phyloP scores from a whole-genome alignment of 1,140 invertebrate species.

The Venustaconcha ellipsiformis region DNA sequence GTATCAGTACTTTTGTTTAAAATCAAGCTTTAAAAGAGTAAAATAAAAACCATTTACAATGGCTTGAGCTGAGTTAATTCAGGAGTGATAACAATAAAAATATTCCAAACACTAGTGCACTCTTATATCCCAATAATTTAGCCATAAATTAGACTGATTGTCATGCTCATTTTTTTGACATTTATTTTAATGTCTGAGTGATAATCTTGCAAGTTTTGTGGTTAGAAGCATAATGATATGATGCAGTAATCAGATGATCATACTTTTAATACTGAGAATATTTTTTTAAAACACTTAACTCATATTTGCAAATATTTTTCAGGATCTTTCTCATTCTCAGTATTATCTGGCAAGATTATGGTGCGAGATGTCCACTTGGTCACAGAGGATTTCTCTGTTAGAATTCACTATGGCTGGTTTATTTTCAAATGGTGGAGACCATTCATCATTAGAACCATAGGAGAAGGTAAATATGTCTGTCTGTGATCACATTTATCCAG shows the following conservation, averaged over 20 bases:
- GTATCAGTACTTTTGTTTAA: no score
- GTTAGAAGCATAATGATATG: not conserved
- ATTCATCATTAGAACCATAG: slow-evolving; percentile 94
- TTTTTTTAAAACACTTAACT: not conserved
- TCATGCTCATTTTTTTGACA: not conserved
- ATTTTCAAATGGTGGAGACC: slow-evolving; percentile 97
- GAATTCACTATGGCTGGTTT: slow-evolving; percentile 96
- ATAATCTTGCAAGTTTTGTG: not conserved
- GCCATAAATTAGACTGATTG: not conserved
- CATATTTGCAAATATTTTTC: slow-evolving; percentile 39
- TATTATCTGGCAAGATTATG: slow-evolving; percentile 98
- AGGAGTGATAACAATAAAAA: no score
- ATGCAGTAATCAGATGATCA: not conserved
- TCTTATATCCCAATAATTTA: no score
- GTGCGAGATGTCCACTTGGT: slow-evolving; percentile 96
- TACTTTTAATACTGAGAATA: slow-evolving; percentile 70
- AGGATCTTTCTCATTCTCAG: slow-evolving; percentile 94
- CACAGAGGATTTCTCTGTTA: slow-evolving; percentile 92
- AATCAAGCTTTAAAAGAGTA: no score
- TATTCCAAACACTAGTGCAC: no score
- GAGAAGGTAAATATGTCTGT: slow-evolving; percentile 79
- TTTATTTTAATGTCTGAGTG: no score
- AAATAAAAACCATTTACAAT: no score
- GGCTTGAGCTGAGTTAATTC: no score
- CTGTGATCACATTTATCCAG: not conserved